phyloP scores from a whole-genome alignment of 2,797 vertebrate species.

The Aplochiton taeniatus region DNA sequence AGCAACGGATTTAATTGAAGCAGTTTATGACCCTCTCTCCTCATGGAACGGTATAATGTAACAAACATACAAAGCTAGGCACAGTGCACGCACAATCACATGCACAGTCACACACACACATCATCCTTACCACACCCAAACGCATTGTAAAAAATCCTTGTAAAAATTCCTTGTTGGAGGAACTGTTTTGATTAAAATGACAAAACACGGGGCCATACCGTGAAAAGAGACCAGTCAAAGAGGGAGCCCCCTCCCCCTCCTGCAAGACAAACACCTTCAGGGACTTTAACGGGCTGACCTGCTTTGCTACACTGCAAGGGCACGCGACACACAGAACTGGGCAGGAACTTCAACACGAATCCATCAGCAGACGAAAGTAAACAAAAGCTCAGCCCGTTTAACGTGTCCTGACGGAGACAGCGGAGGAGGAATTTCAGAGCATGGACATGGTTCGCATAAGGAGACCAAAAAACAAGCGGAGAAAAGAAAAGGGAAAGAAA shows the following conservation, averaged over 20 bases:
- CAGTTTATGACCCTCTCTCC: slow-evolving; percentile 6
- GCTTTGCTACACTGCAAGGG: background rate
- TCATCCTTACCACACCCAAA: background rate
- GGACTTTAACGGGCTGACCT: slow-evolving; percentile 19
- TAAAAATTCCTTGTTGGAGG: slow-evolving; percentile 1
- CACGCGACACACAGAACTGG: slow-evolving; percentile 16
- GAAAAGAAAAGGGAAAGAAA: slow-evolving; percentile 12
- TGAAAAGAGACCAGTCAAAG: slow-evolving; percentile 8
- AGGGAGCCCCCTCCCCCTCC: background rate
- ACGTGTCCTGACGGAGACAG: slow-evolving; percentile 28
- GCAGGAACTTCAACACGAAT: slow-evolving; percentile 38
- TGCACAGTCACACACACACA: background rate
- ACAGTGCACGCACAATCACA: background rate
- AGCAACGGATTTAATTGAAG: slow-evolving; percentile 7
- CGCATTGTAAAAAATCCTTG: background rate
- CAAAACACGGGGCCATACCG: background rate
- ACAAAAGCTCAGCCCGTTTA: slow-evolving; percentile 31
- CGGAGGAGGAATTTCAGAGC: slow-evolving; percentile 20
- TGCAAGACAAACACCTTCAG: slow-evolving; percentile 13
- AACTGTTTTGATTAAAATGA: slow-evolving; percentile 29
- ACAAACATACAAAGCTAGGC: background rate
- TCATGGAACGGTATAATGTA: background rate
- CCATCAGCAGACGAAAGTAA: slow-evolving; percentile 38
- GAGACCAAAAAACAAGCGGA: slow-evolving; percentile 4
- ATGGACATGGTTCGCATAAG: slow-evolving; percentile 21